Base-by-base conservation (phyloP, 2,797 vertebrate species). In the Lithobates pipiens region DNA sequence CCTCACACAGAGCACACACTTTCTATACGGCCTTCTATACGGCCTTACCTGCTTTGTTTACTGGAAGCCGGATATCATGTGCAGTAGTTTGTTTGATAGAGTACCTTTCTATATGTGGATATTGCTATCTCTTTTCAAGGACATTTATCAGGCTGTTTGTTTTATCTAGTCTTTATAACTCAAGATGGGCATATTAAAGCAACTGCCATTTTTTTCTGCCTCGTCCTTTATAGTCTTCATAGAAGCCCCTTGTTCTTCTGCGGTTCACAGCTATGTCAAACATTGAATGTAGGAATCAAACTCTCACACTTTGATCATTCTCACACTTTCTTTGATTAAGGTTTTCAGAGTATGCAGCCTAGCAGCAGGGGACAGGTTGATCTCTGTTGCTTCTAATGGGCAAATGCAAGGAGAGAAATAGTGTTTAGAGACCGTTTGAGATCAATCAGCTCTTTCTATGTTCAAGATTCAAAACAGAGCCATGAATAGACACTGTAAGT, bases 311-410 rank as follows among this genome's bases (percentile, higher is more conserved):
- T 92, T 93, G 92, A 92, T 93, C 92, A 91, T 91, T 90, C 89
- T 89, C 88, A 89, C 91, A 87, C 90, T 91, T 92, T 91, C 89
- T 93, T 92, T 93, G 92, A 93, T 93, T 93, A 92, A 89, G 93
- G 89, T 93, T 93, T 93, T 92, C 91, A 91, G 91, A 92, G 89
- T 93, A 90, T 89, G 86, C 89, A 90, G 90, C 90, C 86, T 88
- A 91, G 91, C 92, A 92, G 92, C 90, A 91, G 92, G 92, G 90
- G 89, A 87, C 88, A 90, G 89, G 89, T 91, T 93, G 91, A 91
- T 92, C 90, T 90, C 91, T 90, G 87, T 92, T 90, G 89, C 88
- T 90, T 92, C 90, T 91, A 92, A 93, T 92, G 91, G 91, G 91
- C 89, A 92, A 87, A 93, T 91, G 90, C 89, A 90, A 89, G 85